Percentiles rank a stretch among this genome's conserved stretches.
phyloP scores from a whole-genome alignment of 2,113 vertebrate species.

The Aviceda subcristata region DNA sequence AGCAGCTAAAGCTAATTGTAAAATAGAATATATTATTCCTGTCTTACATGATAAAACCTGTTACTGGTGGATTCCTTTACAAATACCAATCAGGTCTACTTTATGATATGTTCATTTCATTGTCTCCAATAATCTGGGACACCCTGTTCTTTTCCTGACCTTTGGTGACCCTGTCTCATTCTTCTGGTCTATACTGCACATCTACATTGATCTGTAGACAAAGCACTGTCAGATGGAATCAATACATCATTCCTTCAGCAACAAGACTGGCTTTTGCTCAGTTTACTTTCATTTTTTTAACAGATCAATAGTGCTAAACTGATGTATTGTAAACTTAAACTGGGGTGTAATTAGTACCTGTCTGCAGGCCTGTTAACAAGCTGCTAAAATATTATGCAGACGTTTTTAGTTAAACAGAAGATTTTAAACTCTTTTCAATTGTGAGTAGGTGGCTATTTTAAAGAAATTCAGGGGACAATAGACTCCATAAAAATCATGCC shows the following conservation, averaged over 20 bases:
- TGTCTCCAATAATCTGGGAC: slow-evolving; percentile 64
- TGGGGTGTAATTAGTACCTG: slow-evolving; percentile 84
- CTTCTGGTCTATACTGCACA: slow-evolving; percentile 75
- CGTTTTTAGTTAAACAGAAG: background rate
- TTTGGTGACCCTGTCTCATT: slow-evolving; percentile 76
- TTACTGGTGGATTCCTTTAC: slow-evolving; percentile 57
- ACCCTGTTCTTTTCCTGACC: slow-evolving; percentile 77
- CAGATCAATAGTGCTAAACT: slow-evolving; percentile 82
- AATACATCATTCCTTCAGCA: slow-evolving; percentile 94
- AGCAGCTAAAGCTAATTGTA: background rate
- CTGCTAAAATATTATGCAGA: slow-evolving; percentile 17
- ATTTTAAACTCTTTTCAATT: background rate
- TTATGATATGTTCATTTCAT: slow-evolving; percentile 81
- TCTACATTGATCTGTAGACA: slow-evolving; percentile 85
- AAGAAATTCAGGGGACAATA: background rate
- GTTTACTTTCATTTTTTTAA: slow-evolving; percentile 82
- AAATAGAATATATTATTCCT: background rate
- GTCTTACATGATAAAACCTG: background rate
- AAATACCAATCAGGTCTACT: slow-evolving; percentile 49
- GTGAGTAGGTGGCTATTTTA: background rate
- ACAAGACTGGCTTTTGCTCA: slow-evolving; percentile 77
- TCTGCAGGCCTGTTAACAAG: slow-evolving; percentile 74
- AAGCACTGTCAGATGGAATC: slow-evolving; percentile 87
- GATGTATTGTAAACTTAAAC: slow-evolving; percentile 86
- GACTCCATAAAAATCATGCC: background rate